Evolutionary conservation across 2,113 vertebrate species (phyloP), one percentile per base, ranked within the genome.

Genomic region (Trichechus manatus): DNA sequence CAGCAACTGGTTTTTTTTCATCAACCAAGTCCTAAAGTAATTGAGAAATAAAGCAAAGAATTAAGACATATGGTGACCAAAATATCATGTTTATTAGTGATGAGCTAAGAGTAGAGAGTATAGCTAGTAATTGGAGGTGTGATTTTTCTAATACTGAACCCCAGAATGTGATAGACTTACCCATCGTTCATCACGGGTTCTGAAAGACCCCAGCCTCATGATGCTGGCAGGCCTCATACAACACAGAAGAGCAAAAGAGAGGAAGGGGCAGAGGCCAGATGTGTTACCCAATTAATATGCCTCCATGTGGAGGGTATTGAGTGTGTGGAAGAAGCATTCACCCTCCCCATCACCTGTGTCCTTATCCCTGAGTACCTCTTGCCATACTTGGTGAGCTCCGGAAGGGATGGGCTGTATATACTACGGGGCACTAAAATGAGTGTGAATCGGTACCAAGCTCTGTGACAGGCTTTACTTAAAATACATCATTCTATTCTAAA

Each of bases 31-130:
- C 82, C 39, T 86, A 82, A 83, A 91, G 53, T 42, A 63, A 82
- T n/a, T 36, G 10, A 93, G 61, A 77, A 93, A 19, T 79, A 79
- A 87, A 19, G 47, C 23, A 68, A 39, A 59, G 66, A 89, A 85
- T 3, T 53, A 42, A 85, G 47, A 2, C 10, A 20, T 77, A 20
- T n/a, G n/a, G 10, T 63, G 22, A 64, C 2, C 63, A 64, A 29
- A 66, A 47, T n/a, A 19, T 64, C 70, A 29, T 36, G 42, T 22
- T 68, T 72, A 29, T 31, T 72, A 29, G n/a, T 27, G 36, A 59
- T 27, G n/a, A 85, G n/a, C 33, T 42, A 44, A 44, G 29, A 47
- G 22, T 50, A 72, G 50, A 75, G 50, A 78, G 23, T 29, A 4
- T 22, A 36, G 56, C 25, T 50, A n/a, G 74, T 50, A 31, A 50